These are phyloP conservation scores for Leptodactylus fuscus DNA, from an alignment of 2,113 vertebrate species.

Conservation along the genomic window DNA sequence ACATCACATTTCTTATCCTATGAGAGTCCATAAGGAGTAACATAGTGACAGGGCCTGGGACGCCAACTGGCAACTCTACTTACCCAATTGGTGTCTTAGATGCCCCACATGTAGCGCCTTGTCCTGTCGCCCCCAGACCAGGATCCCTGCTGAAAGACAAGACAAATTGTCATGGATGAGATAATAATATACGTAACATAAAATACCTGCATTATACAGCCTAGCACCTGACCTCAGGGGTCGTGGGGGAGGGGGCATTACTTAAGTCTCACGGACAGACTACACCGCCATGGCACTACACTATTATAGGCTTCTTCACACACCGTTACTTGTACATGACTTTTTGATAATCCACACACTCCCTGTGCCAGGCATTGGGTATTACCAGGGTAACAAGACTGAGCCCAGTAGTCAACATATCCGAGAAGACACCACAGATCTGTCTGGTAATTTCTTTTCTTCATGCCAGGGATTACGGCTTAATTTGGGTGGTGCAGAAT, in stretches of 20 bases:
- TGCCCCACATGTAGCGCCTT: constrained; percentile 11
- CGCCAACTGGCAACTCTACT: not conserved
- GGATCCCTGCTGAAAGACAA: constrained; percentile 10
- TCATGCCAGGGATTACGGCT: constrained; percentile 29
- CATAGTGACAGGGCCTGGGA: not conserved
- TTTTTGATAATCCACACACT: not conserved
- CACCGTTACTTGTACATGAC: not conserved
- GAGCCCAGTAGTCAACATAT: not conserved
- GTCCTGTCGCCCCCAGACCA: not conserved
- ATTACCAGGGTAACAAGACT: not conserved
- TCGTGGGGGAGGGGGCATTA: not conserved
- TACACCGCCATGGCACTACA: not conserved
- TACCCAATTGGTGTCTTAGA: not conserved
- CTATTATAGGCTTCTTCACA: not conserved
- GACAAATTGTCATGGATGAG: not conserved
- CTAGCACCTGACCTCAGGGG: not conserved
- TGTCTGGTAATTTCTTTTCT: not conserved
- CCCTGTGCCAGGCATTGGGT: not conserved
- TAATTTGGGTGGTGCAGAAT: constrained; percentile 35
- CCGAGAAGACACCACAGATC: not conserved
- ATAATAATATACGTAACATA: too few relatives aligned
- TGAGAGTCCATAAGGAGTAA: not conserved
- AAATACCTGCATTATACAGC: not conserved
- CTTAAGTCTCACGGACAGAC: not conserved
- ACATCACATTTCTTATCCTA: not conserved